Percentiles rank a stretch among this genome's conserved stretches.
These are phyloP conservation scores for Euplagia quadripunctaria DNA, from an alignment of 2,888 invertebrate genomes.

Conservation along the genomic window DNA sequence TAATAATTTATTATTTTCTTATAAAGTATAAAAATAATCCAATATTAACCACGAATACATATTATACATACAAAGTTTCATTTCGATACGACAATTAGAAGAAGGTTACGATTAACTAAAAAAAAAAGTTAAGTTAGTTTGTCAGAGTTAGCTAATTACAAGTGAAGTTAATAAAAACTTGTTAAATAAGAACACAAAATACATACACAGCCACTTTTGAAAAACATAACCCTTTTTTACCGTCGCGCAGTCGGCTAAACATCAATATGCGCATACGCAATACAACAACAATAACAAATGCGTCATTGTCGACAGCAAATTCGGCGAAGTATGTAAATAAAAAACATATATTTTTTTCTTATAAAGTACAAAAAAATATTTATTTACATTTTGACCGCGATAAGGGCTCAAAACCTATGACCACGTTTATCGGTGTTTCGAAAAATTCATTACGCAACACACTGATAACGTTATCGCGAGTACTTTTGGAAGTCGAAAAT, in stretches of 20 bases:
- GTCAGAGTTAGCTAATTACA: no score
- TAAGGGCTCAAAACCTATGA: slow-evolving; percentile 58
- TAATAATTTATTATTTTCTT: no score
- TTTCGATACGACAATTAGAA: no score
- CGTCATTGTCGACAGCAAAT: background rate
- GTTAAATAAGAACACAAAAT: no score
- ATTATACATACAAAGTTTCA: no score
- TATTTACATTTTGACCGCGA: slow-evolving; percentile 33
- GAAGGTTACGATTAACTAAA: no score
- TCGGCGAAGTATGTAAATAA: background rate
- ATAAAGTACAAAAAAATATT: background rate
- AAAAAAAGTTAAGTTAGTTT: no score
- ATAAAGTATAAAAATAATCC: no score
- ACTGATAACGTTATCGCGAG: slow-evolving; percentile 51
- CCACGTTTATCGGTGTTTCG: slow-evolving; percentile 58
- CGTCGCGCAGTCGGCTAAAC: background rate
- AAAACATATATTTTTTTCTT: no score
- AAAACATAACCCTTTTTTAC: background rate
- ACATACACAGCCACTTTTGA: background rate
- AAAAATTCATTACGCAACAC: slow-evolving; percentile 53
- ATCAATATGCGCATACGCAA: background rate
- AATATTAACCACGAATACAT: no score
- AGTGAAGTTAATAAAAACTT: no score
- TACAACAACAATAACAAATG: background rate
- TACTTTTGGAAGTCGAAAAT: slow-evolving; percentile 56